These are phyloP conservation scores for Dendropsophus ebraccatus DNA, from an alignment of 2,113 vertebrate species.

Conservation along the genomic window DNA sequence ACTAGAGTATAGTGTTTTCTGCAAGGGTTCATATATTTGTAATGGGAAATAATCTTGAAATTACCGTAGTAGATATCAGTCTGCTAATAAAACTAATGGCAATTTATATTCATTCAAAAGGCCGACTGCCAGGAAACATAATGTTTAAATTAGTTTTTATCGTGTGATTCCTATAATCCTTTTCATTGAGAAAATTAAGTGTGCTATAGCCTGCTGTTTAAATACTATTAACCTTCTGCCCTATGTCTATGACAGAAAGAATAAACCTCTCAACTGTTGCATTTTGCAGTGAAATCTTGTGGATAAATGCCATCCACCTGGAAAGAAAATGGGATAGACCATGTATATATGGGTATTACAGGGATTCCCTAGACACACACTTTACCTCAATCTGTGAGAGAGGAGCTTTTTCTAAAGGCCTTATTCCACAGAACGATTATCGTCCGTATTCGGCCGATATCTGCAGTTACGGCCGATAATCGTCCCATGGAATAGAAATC, in stretches of 20 bases:
- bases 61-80: background rate
- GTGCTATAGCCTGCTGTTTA: constrained; percentile 1
- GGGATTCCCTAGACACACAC: background rate
- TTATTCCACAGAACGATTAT: too few species aligned
- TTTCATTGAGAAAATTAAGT: constrained; percentile 11
- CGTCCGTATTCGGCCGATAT: too few species aligned
- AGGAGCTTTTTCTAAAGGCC: background rate
- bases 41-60: background rate
- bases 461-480: too few species aligned
- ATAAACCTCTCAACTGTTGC: background rate
- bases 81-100: background rate
- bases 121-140: background rate
- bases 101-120: background rate
- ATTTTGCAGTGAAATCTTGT: background rate
- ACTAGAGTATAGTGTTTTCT: too few species aligned
- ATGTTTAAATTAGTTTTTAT: background rate
- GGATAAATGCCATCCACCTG: constrained; percentile 23
- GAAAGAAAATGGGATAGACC: background rate
- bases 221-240: constrained; percentile 38
- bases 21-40: background rate
- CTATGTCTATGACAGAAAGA: constrained; percentile 11
- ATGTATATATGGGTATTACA: background rate
- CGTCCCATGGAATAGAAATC: too few species aligned
- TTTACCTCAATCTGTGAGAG: background rate
- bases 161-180: constrained; percentile 26